Evolutionary conservation across 2,113 vertebrate genomes (phyloP).

Genomic region (Oreochromis tanganicae): DNA sequence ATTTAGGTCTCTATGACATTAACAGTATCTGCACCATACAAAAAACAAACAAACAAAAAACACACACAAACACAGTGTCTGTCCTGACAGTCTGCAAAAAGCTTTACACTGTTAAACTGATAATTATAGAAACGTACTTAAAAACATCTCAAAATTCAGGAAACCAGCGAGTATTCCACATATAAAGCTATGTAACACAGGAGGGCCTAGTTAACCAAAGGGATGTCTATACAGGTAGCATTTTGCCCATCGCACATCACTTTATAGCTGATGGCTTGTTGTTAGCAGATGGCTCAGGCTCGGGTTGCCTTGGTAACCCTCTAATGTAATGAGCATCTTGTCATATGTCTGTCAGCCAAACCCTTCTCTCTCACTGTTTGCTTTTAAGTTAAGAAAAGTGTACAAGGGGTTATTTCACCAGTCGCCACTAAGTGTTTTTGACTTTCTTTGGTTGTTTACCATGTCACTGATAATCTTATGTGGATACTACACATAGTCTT

Average conservation of each 20-base stretch:
- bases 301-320: not conserved
- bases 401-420: not conserved
- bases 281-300: not conserved
- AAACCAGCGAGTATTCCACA: accelerated
- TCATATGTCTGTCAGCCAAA: not conserved
- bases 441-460: not conserved
- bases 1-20: not conserved
- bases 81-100: not conserved
- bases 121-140: not conserved
- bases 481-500: not conserved
- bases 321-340: not conserved
- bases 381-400: not conserved
- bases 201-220: not conserved
- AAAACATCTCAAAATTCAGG: not conserved
- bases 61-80: not conserved
- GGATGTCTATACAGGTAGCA: not conserved
- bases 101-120: not conserved
- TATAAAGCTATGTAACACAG: too few relatives aligned
- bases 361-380: not conserved
- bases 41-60: not conserved
- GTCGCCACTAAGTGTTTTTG: not conserved
- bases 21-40: not conserved
- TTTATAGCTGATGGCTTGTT: not conserved
- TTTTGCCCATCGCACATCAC: not conserved
- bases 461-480: not conserved